Conservation (phyloP, 2,888 invertebrate species). For the Drosophila stalkeri region DNA sequence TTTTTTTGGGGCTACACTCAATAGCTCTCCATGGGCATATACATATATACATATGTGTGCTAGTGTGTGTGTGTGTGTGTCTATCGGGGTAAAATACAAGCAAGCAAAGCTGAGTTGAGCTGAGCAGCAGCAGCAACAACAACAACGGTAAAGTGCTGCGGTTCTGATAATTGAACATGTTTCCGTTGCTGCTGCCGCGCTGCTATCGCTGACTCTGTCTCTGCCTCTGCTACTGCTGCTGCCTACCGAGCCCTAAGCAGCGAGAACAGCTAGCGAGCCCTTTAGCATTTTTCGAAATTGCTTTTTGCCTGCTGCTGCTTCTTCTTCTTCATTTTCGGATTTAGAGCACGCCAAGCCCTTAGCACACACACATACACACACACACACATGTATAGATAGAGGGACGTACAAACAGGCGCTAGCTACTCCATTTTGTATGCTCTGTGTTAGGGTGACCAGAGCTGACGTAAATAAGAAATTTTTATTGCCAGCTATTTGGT, state of each 20-base stretch:
- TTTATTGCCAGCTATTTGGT: conserved; percentile 3
- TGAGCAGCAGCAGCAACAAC: conserved; percentile 26
- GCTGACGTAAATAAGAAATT: conserved; percentile 38
- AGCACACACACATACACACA: not conserved
- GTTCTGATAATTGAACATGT: conserved; percentile 76
- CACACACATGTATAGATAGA: conserved; percentile 17
- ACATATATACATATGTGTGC: conserved; percentile 6
- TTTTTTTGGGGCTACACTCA: conserved; percentile 40
- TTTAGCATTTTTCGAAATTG: conserved; percentile 70
- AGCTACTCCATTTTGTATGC: conserved; percentile 73
- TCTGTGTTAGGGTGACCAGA: conserved; percentile 71
- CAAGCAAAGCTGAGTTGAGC: conserved; percentile 16
- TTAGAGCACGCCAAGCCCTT: conserved; percentile 56
- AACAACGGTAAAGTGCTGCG: conserved; percentile 24
- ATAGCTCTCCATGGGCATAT: conserved; percentile 12
- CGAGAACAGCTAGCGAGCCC: conserved; percentile 42
- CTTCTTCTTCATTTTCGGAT: conserved; percentile 32
- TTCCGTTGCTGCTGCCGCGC: conserved; percentile 44
- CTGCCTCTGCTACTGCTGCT: not conserved
- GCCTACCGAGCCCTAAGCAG: conserved; percentile 9
- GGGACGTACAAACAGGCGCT: conserved; percentile 24
- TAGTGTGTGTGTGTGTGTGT: conserved; percentile 14
- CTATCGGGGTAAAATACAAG: conserved; percentile 59
- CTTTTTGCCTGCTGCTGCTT: conserved; percentile 54
- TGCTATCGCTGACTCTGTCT: conserved; percentile 13